Conservation (phyloP, 2,113 vertebrate genomes). For the Hemichromis elongatus region DNA sequence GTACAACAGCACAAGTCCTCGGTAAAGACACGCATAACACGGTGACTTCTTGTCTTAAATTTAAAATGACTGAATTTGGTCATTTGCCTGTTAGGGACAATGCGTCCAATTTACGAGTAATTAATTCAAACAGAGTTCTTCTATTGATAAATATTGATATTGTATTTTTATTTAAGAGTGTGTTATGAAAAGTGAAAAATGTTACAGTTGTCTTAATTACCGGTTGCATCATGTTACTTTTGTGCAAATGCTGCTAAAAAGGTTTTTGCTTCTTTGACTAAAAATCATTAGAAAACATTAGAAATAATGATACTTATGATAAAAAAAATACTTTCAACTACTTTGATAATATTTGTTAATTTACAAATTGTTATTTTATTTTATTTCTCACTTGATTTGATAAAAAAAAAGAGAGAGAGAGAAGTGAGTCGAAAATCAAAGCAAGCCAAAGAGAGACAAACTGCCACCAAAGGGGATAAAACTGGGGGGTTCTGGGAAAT, state of each 20-base stretch:
- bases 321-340: accelerated
- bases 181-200: not conserved
- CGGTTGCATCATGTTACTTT: not conserved
- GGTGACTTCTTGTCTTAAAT: not conserved
- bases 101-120: not conserved
- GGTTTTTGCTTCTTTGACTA: not conserved
- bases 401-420: not conserved
- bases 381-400: not conserved
- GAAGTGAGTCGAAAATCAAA: not conserved
- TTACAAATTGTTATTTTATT: not conserved
- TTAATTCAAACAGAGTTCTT: not conserved
- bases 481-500: not conserved
- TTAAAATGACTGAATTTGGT: not conserved
- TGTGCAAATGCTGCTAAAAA: not conserved
- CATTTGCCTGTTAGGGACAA: not conserved
- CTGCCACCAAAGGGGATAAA: not conserved
- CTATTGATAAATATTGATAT: not conserved
- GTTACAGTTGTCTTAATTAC: not conserved
- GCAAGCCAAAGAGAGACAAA: not conserved
- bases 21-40: not conserved
- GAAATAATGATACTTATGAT: not conserved
- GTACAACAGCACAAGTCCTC: not conserved
- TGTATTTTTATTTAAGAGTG: not conserved
- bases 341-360: not conserved
- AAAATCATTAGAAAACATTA: not conserved